phyloP scores from a whole-genome alignment of 2,113 vertebrate species.

The Murina feae region DNA sequence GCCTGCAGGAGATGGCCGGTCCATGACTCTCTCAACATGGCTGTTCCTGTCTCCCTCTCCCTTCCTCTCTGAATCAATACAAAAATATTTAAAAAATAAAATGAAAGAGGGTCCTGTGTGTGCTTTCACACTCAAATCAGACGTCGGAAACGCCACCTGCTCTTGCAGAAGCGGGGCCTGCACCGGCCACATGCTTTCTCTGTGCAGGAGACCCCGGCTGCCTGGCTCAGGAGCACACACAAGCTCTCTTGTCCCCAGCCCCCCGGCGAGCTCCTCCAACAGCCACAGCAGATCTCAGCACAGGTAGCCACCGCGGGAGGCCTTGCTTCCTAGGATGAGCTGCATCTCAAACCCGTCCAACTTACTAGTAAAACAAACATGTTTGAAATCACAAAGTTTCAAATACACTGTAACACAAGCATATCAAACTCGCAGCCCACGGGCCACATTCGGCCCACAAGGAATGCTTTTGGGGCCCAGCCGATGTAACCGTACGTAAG shows the following conservation, averaged over 20 bases:
- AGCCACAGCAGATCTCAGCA: neutral
- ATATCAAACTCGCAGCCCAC: too few relatives aligned
- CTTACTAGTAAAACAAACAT: neutral
- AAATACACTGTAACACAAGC: neutral
- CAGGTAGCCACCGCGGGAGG: neutral
- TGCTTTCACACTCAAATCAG: neutral
- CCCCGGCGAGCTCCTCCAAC: neutral
- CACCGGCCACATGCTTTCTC: neutral
- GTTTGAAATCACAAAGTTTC: neutral
- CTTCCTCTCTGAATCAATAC: too few relatives aligned
- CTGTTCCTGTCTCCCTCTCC: too few relatives aligned
- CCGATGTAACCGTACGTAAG: too few relatives aligned
- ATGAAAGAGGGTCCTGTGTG: neutral
- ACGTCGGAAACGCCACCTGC: rapidly evolving
- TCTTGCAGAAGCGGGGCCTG: neutral
- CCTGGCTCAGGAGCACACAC: neutral
- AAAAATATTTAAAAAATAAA: too few relatives aligned
- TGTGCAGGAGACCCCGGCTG: neutral
- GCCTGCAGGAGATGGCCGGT: too few relatives aligned
- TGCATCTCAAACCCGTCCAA: neutral
- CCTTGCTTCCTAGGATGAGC: neutral
- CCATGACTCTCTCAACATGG: too few relatives aligned
- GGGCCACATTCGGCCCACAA: too few relatives aligned
- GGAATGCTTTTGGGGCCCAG: too few relatives aligned
- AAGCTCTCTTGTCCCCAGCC: neutral